A percentile compares a stretch with the other conserved stretches of the same genome.
Conservation (phyloP, 2,888 invertebrate genomes). For the Luffia ferchaultella region DNA sequence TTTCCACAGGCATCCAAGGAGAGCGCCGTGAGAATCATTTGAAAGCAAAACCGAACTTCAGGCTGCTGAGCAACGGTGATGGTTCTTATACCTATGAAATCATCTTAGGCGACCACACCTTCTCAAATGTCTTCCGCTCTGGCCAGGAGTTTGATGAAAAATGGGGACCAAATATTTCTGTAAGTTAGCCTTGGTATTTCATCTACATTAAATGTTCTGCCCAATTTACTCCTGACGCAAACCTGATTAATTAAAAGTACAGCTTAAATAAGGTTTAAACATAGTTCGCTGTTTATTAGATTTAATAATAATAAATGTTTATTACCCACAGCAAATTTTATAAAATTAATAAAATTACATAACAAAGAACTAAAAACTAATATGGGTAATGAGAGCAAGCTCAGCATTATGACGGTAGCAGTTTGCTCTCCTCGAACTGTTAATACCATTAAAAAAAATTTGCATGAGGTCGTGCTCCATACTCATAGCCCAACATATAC, state of each 20-base stretch:
- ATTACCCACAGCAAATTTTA: not conserved
- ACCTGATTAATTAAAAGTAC: not conserved
- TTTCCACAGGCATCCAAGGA: not conserved
- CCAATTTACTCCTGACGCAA: not conserved
- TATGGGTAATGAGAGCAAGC: no score
- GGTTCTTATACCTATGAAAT: not conserved
- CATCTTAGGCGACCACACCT: not conserved
- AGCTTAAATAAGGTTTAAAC: not conserved
- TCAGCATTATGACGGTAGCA: no score
- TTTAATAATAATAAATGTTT: not conserved
- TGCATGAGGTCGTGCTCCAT: no score
- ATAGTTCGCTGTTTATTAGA: not conserved
- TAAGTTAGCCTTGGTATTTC: no score
- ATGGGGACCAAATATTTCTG: not conserved
- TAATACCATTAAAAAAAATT: no score
- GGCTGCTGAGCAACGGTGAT: conserved; percentile 1
- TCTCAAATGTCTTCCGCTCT: not conserved
- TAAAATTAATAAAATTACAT: not conserved
- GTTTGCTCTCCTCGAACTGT: no score
- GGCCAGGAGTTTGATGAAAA: conserved; percentile 3
- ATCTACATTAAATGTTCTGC: not conserved
- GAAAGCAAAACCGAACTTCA: not conserved
- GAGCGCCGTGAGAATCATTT: not conserved
- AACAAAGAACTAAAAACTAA: no score
- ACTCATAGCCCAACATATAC: no score